Base-by-base conservation (phyloP, 64 coral and sea anemone species). In the Hydrozoanthus tunicans region DNA sequence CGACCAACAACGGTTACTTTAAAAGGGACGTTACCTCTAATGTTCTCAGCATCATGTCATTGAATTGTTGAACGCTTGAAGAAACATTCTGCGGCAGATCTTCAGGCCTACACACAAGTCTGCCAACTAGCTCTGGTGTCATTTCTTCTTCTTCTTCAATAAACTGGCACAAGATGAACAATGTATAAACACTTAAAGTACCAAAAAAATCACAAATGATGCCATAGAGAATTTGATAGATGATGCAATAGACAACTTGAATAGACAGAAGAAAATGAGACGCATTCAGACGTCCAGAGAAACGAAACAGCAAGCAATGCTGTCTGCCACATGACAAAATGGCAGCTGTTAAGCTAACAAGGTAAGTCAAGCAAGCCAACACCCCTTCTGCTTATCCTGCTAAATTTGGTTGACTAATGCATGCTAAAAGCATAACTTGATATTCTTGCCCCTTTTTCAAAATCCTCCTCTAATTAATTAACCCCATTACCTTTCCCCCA, bases 91-190 rank as follows among this genome's bases (percentile, higher is more conserved):
- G 91, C 9, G 93, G 91, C 12, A 98, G 65, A 64, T 98, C 96
- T 58, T 98, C 96, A 56, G 96, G 96, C 71, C 96, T 93, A n/a
- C 64, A 81, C 1, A 95, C 96, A 89, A 98, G 93, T 81, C 96
- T 90, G 23, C 82, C 68, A 60, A 98, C 81, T 43, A 98, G 64
- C 63, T 93, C 93, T 15, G 91, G 89, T 23, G 93, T 86, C 55
- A 95, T 92, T 57, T 94, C 96, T 86, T 93, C 91, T 70, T 81
- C 71, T 43, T 98, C 96, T 89, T 98, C 96, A 60, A 93, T 83
- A 13, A 93, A 94, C 89, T 98, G 78, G 32, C 2, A 43, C 32
- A 43, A 43, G 32, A 43, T 43, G 32, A 43, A 43, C 32, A 43
- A 43, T 43, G 32, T 43, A 43, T 43, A 2, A 43, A 43, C 32